phyloP scores from a whole-genome alignment of 2,888 invertebrate genomes.

The Willowsia nigromaculata region DNA sequence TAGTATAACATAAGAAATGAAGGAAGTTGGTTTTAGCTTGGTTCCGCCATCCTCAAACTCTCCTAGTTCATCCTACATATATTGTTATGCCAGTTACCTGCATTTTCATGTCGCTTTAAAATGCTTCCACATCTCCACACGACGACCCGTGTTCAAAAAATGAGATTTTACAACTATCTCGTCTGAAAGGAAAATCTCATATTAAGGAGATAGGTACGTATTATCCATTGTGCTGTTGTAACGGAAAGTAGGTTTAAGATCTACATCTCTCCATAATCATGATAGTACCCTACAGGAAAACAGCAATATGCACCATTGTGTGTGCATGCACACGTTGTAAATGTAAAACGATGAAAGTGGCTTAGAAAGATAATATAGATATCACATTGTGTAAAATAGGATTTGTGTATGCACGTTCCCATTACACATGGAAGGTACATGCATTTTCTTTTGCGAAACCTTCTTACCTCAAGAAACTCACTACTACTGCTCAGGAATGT shows the following conservation, averaged over 20 bases:
- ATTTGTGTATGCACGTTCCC: slow-evolving; percentile 26
- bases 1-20: not conserved
- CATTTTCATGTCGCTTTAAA: not conserved
- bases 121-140: not conserved
- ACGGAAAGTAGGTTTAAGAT: not conserved
- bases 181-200: not conserved
- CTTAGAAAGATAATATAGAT: slow-evolving; percentile 18
- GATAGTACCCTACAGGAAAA: not conserved
- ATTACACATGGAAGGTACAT: not conserved
- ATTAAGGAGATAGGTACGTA: not conserved
- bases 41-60: not conserved
- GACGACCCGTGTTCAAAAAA: not conserved
- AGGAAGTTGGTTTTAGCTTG: not conserved
- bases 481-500: not conserved
- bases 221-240: not conserved
- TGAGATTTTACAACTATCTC: not conserved
- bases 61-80: not conserved
- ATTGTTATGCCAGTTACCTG: not conserved
- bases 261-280: not conserved
- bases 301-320: not conserved
- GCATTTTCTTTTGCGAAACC: not conserved
- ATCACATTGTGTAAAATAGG: slow-evolving; percentile 11
- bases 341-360: slow-evolving; percentile 43
- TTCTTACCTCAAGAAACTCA: not conserved
- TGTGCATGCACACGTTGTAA: not conserved